A percentile compares a stretch with the other conserved stretches of the same genome.
Evolutionary conservation across 2,797 vertebrate species (phyloP).

Genomic region (Notamacropus eugenii): DNA sequence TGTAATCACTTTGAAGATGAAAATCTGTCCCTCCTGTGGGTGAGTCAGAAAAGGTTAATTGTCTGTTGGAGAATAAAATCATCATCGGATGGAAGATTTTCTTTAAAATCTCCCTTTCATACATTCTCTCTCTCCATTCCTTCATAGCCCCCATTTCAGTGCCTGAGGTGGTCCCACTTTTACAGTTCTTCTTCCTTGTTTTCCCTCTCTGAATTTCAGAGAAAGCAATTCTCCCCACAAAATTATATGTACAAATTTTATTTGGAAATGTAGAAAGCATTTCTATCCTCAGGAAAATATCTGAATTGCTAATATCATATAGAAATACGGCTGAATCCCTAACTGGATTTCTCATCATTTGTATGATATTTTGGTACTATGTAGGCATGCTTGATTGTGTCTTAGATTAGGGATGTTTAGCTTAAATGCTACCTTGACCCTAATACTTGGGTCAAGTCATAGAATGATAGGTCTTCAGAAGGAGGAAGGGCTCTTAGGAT

Average conservation of each 20-base stretch:
- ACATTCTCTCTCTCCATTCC: rapidly evolving
- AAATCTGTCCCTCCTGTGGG: neutral
- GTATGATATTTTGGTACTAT: neutral
- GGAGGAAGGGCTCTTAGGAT: neutral
- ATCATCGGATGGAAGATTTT: rapidly evolving
- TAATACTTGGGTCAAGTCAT: neutral
- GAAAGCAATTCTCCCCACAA: neutral
- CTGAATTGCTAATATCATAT: neutral
- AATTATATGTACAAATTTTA: neutral
- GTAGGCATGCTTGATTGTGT: neutral
- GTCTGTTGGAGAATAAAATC: neutral
- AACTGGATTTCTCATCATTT: neutral
- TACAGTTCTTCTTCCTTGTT: neutral
- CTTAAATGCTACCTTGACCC: neutral
- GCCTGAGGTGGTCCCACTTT: rapidly evolving
- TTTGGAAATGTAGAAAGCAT: neutral
- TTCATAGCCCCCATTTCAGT: neutral
- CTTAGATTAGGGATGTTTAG: neutral
- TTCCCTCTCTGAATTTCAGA: neutral
- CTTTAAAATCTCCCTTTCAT: neutral
- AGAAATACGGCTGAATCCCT: neutral
- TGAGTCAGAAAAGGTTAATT: neutral
- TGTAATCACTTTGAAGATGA: rapidly evolving
- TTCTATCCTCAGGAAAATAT: neutral
- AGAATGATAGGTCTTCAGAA: neutral